These are phyloP conservation scores for Theretra japonica DNA, from an alignment of 2,888 invertebrate species.

Conservation along the genomic window DNA sequence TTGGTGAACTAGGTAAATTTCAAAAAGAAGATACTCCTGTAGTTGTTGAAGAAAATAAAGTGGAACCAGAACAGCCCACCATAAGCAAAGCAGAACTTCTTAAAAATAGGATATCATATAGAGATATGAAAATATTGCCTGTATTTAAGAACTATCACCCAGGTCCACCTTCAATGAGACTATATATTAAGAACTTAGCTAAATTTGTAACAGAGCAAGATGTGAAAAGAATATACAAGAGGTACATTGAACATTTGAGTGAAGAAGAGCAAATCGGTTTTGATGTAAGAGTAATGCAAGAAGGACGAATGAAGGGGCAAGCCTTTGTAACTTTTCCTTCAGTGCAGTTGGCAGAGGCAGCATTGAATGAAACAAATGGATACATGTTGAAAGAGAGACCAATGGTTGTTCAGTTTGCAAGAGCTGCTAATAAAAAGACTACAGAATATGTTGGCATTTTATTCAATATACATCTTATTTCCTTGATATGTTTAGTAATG, in stretches of 20 bases:
- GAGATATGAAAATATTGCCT: constrained; percentile 89
- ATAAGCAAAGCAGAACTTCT: constrained; percentile 88
- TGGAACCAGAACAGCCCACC: constrained; percentile 63
- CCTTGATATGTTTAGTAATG: too few species aligned
- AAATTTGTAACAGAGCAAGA: constrained; percentile 91
- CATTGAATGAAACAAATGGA: constrained; percentile 94
- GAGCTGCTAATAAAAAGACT: constrained; percentile 77
- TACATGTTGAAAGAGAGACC: constrained; percentile 94
- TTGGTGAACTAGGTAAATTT: constrained; percentile 76
- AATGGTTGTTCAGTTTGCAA: constrained; percentile 94
- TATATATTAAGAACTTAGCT: constrained; percentile 96
- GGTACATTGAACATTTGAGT: constrained; percentile 81
- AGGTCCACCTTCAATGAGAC: constrained; percentile 91
- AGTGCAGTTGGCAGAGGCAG: constrained; percentile 88
- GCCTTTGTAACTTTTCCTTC: constrained; percentile 94
- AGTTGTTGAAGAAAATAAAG: constrained; percentile 44
- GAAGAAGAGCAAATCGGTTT: constrained; percentile 79
- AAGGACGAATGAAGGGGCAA: constrained; percentile 98
- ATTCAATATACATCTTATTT: background rate
- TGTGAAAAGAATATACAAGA: constrained; percentile 89
- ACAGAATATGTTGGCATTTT: constrained; percentile 48
- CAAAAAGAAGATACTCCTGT: constrained; percentile 62
- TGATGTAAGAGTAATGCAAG: constrained; percentile 94
- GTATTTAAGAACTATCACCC: constrained; percentile 94
- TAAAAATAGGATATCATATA: constrained; percentile 87